phyloP scores from a whole-genome alignment of 2,113 vertebrate species.

The Pardalotus punctatus region DNA sequence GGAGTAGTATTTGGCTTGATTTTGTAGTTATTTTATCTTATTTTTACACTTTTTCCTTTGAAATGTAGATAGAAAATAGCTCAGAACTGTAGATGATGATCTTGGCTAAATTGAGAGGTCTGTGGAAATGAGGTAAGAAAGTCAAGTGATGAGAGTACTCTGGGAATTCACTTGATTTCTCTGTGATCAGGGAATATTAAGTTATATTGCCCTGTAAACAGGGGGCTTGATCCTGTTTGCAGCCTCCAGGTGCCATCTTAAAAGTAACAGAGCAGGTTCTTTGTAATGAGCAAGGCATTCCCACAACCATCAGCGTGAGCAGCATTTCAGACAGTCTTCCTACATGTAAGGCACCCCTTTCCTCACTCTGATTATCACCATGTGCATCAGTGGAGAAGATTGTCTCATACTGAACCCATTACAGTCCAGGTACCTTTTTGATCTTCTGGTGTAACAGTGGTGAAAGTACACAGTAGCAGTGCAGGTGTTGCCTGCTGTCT shows the following conservation, averaged over 20 bases:
- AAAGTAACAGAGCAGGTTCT: background rate
- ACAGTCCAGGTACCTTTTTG: background rate
- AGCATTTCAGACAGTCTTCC: background rate
- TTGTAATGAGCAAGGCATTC: background rate
- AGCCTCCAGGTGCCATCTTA: background rate
- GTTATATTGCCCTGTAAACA: background rate
- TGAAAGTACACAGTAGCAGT: background rate
- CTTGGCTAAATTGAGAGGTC: background rate
- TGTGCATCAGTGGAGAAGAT: background rate
- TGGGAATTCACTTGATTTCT: background rate
- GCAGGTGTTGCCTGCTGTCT: background rate
- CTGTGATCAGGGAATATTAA: background rate
- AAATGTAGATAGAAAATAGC: background rate
- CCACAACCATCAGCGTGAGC: background rate
- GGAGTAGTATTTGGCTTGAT: background rate
- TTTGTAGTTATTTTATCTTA: background rate
- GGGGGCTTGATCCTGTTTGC: background rate
- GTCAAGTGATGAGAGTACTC: fast-evolving
- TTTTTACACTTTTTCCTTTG: background rate
- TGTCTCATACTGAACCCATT: background rate
- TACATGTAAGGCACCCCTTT: background rate
- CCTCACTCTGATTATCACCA: background rate
- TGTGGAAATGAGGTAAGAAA: background rate
- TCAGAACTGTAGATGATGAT: background rate
- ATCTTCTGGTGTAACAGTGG: background rate